phyloP scores from a whole-genome alignment of 2,113 vertebrate species.

The Cyprinodon variegatus region DNA sequence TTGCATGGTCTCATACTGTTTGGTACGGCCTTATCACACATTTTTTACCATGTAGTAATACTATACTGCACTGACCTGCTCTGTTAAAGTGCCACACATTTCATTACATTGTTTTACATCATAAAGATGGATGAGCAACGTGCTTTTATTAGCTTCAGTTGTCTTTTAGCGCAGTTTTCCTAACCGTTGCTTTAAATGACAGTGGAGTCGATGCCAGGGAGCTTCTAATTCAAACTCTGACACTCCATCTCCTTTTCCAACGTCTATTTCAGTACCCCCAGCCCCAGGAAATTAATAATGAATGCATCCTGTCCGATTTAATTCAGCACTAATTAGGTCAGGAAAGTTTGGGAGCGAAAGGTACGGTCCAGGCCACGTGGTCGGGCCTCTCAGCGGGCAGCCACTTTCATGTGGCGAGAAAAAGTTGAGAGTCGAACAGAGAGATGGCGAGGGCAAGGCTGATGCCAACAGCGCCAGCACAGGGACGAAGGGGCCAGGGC shows the following conservation, averaged over 20 bases:
- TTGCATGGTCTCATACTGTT: too few relatives aligned
- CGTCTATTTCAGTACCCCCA: slow-evolving; percentile 67
- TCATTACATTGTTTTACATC: too few relatives aligned
- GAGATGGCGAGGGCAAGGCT: slow-evolving; percentile 54
- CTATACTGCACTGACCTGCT: too few relatives aligned
- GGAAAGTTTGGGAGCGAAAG: slow-evolving; percentile 76
- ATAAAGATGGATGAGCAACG: slow-evolving; percentile 14
- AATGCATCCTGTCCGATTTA: slow-evolving; percentile 74
- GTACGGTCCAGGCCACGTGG: slow-evolving; percentile 67
- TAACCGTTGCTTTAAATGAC: slow-evolving; percentile 54
- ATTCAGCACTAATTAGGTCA: slow-evolving; percentile 76
- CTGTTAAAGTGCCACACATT: too few relatives aligned
- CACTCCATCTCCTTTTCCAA: slow-evolving; percentile 34
- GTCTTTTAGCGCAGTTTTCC: slow-evolving; percentile 48
- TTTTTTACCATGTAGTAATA: too few relatives aligned
- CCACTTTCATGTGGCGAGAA: slow-evolving; percentile 65
- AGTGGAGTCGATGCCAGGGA: slow-evolving; percentile 33
- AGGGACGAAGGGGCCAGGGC: slow-evolving; percentile 68
- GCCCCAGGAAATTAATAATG: slow-evolving; percentile 71
- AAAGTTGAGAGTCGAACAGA: slow-evolving; percentile 71
- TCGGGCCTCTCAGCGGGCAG: slow-evolving; percentile 56
- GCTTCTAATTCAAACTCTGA: slow-evolving; percentile 42
- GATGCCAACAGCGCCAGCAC: slow-evolving; percentile 58
- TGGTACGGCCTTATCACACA: too few relatives aligned
- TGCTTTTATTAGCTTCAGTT: slow-evolving; percentile 62